These are phyloP conservation scores for Nansenia antarctica DNA, from an alignment of 2,113 vertebrate species.

Conservation along the genomic window DNA sequence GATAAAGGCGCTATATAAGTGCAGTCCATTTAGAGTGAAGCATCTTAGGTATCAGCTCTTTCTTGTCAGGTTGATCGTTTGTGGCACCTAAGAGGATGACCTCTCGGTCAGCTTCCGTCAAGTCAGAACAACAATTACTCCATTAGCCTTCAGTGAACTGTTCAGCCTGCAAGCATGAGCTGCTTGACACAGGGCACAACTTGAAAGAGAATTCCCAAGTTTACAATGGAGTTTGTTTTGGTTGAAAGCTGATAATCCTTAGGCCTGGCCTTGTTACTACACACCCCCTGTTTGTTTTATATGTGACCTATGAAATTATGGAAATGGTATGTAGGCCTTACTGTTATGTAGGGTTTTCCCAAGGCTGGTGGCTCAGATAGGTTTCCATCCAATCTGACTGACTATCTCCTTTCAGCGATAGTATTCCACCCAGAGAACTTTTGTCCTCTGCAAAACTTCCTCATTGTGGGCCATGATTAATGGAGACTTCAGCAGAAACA, in stretches of 20 bases:
- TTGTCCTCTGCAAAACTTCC: conserved; percentile 15
- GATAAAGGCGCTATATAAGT: too few species aligned
- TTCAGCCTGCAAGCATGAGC: conserved; percentile 39
- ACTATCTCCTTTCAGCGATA: conserved; percentile 33
- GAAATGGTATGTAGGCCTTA: conserved; percentile 37
- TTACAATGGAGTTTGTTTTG: conserved; percentile 25
- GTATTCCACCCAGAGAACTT: conserved; percentile 34
- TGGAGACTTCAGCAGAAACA: conserved; percentile 35
- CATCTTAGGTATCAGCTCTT: conserved; percentile 22
- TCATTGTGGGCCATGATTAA: conserved; percentile 52
- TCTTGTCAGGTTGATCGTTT: conserved; percentile 50
- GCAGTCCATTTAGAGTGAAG: too few species aligned
- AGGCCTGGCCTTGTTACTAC: conserved; percentile 41
- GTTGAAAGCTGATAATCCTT: conserved; percentile 33
- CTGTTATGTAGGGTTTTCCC: conserved; percentile 9
- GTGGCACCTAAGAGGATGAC: conserved; percentile 50
- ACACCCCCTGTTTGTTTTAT: conserved; percentile 41
- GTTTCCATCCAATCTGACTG: neutral
- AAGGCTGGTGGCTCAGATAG: neutral
- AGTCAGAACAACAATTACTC: conserved; percentile 42
- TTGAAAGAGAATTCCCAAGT: conserved; percentile 23
- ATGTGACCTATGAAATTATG: conserved; percentile 62
- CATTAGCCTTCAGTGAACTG: conserved; percentile 30
- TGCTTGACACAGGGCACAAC: conserved; percentile 32
- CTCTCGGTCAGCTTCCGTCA: conserved; percentile 44